Percentiles rank a stretch among this genome's conserved stretches.
Evolutionary conservation across 2,888 invertebrate genomes (phyloP).

Genomic region (Andrena praecox): DNA sequence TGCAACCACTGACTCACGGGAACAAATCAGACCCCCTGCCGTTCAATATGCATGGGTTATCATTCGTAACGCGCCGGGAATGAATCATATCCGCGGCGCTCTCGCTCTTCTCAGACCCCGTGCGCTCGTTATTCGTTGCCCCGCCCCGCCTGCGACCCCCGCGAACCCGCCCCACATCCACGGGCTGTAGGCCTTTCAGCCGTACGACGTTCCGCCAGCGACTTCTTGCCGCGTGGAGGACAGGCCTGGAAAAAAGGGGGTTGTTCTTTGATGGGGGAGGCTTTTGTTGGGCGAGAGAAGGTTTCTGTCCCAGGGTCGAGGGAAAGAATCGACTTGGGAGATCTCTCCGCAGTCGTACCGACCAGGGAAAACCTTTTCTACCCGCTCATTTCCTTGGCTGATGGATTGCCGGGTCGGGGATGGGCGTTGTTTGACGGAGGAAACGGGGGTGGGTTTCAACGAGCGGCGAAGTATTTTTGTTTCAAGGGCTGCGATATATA

Average conservation of each 20-base stretch:
- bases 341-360: neutral
- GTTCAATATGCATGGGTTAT: constrained; percentile 81
- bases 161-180: constrained; percentile 27
- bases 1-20: constrained; percentile 68
- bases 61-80: constrained; percentile 73
- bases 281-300: neutral
- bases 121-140: constrained; percentile 57
- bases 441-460: too few relatives aligned
- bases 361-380: neutral
- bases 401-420: neutral
- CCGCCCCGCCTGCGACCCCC: neutral
- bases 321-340: constrained; percentile 4
- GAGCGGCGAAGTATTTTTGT: too few relatives aligned
- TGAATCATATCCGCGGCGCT: constrained; percentile 74
- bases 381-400: neutral
- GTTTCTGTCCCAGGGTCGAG: neutral
- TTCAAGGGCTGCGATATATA: too few relatives aligned
- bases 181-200: neutral
- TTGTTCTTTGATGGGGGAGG: neutral
- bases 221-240: constrained; percentile 25
- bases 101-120: constrained; percentile 21
- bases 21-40: constrained; percentile 68
- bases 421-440: too few relatives aligned
- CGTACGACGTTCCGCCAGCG: constrained; percentile 21
- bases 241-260: neutral